Base-by-base conservation (phyloP, 1,140 invertebrate species). In the Drosophila asahinai region DNA sequence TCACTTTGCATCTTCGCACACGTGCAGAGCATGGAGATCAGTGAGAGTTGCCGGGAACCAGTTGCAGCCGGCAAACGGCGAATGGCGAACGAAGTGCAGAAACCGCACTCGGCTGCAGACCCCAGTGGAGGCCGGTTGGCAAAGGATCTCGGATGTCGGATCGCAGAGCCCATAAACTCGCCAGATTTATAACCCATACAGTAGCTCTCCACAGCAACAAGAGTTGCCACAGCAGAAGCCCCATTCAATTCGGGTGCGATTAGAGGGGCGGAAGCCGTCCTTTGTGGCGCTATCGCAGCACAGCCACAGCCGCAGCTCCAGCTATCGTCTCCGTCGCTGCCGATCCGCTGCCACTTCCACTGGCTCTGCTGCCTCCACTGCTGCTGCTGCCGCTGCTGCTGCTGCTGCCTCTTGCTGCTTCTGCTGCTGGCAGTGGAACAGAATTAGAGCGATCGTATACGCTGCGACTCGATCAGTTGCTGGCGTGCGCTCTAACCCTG, bases 401-500 rank as follows among this genome's bases (percentile, higher is more conserved):
- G 57, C 43, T 71, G 67, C 62, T 71, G 61, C 27, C 27, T 30
- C 27, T 30, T 42, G 14, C 40, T 42, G 33, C 33, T 38, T 30
- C n/a, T 66, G 36, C 33, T 55, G 49, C 58, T 87, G 73, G 42
- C 71, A 66, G 47, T 78, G 67, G 65, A 72, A 81, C 86, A 81
- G 81, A 89, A 86, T 79, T 89, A 90, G 86, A 89, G 86, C 86
- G 86, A 87, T 87, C 80, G 73, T 51, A 57, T 58, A 47, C 60
- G 77, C 38, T 61, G 19, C 51, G 58, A 65, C 49, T 77, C 77
- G 83, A 73, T 89, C 86, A 89, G 86, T 89, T 89, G 86, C 63
- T 90, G 81, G 77, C 81, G 86, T 71, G 78, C 81, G 84, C 81
- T 87, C 84, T 79, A 81, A 84, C 77, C 86, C 78, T 90, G 63